Conservation (phyloP, 2,113 vertebrate genomes). For the Corydoras sp. region DNA sequence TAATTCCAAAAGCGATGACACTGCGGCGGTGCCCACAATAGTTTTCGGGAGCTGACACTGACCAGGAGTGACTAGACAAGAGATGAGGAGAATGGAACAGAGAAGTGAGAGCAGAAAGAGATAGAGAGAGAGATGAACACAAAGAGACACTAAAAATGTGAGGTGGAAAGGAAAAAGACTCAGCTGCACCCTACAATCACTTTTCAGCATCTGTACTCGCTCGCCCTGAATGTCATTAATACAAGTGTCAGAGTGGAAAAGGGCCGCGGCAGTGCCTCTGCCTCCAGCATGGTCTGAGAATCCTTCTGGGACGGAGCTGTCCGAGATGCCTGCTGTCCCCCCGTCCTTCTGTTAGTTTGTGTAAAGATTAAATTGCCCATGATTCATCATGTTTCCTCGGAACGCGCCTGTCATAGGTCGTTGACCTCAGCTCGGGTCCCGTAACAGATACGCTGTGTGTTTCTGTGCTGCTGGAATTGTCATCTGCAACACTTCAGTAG, state of each 20-base stretch:
- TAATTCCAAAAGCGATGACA: conserved; percentile 80
- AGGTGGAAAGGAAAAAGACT: conserved; percentile 32
- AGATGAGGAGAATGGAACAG: conserved; percentile 62
- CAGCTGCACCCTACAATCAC: too few relatives aligned
- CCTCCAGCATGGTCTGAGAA: too few relatives aligned
- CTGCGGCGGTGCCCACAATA: conserved; percentile 78
- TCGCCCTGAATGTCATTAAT: too few relatives aligned
- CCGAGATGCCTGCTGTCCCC: too few relatives aligned
- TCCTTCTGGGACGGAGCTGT: too few relatives aligned
- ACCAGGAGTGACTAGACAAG: conserved; percentile 82
- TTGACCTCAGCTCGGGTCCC: conserved; percentile 77
- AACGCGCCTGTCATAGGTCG: conserved; percentile 80
- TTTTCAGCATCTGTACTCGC: too few relatives aligned
- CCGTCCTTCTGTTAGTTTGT: conserved; percentile 76
- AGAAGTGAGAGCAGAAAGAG: conserved; percentile 49
- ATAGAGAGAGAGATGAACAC: conserved; percentile 17
- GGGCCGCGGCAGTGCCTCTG: too few relatives aligned
- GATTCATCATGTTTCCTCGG: conserved; percentile 84
- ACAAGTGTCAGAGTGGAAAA: too few relatives aligned
- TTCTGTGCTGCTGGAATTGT: conserved; percentile 63
- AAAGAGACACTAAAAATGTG: conserved; percentile 29
- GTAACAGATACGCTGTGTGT: conserved; percentile 94
- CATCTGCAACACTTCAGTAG: conserved; percentile 85
- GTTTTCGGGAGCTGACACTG: conserved; percentile 75
- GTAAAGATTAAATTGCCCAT: conserved; percentile 99